Evolutionary conservation across 2,797 vertebrate species (phyloP).

Genomic region (Phalanger gymnotis): DNA sequence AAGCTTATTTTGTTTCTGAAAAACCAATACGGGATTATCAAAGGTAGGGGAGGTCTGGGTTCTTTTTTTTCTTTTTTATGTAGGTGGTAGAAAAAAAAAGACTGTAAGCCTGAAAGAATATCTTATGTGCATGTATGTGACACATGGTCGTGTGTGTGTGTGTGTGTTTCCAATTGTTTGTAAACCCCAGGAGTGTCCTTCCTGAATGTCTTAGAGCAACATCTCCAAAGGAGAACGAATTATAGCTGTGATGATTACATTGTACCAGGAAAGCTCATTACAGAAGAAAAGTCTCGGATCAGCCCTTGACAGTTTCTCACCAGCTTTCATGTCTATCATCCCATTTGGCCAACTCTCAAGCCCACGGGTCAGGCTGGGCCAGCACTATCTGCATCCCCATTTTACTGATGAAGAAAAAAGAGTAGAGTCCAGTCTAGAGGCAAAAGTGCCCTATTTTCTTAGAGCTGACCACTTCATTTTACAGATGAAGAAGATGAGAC

Average conservation of each 20-base stretch:
- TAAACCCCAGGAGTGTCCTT: background rate
- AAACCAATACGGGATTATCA: background rate
- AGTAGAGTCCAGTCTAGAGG: background rate
- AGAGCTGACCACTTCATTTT: background rate
- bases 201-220: background rate
- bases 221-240: background rate
- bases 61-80: background rate
- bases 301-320: background rate
- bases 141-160: too few species aligned
- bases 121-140: background rate
- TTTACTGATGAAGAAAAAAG: background rate
- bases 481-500: background rate
- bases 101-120: background rate
- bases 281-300: background rate
- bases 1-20: background rate
- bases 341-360: background rate
- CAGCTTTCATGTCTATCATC: background rate
- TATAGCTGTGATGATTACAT: background rate
- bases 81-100: background rate
- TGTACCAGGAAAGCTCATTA: background rate
- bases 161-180: background rate
- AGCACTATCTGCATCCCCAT: background rate
- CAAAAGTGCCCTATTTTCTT: background rate
- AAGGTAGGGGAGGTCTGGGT: background rate
- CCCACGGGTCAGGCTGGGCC: background rate